Base-by-base conservation (phyloP, 2,113 vertebrate genomes). In the Takifugu flavidus region DNA sequence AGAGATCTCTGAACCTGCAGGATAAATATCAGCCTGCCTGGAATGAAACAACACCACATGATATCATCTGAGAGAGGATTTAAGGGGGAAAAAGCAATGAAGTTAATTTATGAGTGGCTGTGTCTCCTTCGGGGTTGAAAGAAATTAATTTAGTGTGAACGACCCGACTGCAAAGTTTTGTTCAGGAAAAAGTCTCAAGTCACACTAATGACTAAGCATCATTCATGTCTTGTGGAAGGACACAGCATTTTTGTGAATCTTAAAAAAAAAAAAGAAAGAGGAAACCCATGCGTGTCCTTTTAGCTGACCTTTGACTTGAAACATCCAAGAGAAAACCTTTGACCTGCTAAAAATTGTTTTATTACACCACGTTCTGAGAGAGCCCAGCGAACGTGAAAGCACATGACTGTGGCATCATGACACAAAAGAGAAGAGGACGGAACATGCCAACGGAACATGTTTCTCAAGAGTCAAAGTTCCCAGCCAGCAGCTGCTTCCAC, bases 11-110 rank as follows among this genome's bases (percentile, higher is more conserved):
- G 75, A 81, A 79, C 13, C 27, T n/a, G 20, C 73, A 58, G 69
- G 74, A 64, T 77, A 31, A 77, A 68, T 67, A 66, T 84, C 75
- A 66, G 59, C 67, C 62, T 67, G 52, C 76, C 82, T 82, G 62
- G 6, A 70, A 77, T 39, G 56, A 67, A 31, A 72, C 25, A 75
- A 67, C 31, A 79, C 45, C 1, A 63, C 34, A 45, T 68, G 53
- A 50, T 3, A 58, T 47, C 15, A 64, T 10, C 4, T 28, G 31
- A 39, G 34, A 10, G 54, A 54, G 25, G 4, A 70, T 42, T 52
- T n/a, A 31, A 29, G 70, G 53, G 59, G 13, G 57, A 7, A 4
- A 28, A 29, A 29, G 8, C 4, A 39, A n/a, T 43, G 13, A 43
- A 62, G 3, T 44, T 5, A 15, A 45, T 14, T 11, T 39, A 2